Evolutionary conservation across 2,113 vertebrate species (phyloP).

Genomic region (Cettia cetti): DNA sequence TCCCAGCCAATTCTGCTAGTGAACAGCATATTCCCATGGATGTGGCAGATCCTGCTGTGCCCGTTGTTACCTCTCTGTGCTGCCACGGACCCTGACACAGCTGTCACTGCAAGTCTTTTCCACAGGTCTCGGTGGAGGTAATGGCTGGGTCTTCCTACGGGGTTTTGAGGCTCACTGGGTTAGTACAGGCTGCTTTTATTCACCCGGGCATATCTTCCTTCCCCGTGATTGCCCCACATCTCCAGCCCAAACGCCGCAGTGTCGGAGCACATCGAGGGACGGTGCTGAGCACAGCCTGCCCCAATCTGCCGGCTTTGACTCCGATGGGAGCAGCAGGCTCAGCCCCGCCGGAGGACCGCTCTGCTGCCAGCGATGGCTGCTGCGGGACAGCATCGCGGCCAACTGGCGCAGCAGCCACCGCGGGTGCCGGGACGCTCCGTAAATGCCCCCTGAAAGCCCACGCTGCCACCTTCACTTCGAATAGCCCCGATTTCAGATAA

Average conservation of each 20-base stretch:
- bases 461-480: not conserved
- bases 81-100: accelerated
- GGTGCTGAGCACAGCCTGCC: not conserved
- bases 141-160: not conserved
- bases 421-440: accelerated
- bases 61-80: not conserved
- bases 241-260: accelerated
- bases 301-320: accelerated
- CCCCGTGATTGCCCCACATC: not conserved
- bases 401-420: accelerated
- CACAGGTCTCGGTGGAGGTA: not conserved
- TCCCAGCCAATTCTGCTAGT: not conserved
- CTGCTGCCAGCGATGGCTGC: accelerated
- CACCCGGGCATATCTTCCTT: not conserved
- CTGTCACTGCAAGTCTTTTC: not conserved
- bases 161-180: not conserved
- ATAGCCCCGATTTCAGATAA: accelerated
- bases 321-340: accelerated
- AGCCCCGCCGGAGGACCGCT: not conserved
- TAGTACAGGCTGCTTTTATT: not conserved
- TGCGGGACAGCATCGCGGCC: not conserved
- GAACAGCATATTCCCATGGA: not conserved
- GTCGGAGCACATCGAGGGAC: accelerated
- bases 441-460: accelerated
- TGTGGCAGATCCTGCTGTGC: not conserved